These are phyloP conservation scores for Sinelater perroti DNA, from an alignment of 2,888 invertebrate genomes.

Conservation along the genomic window DNA sequence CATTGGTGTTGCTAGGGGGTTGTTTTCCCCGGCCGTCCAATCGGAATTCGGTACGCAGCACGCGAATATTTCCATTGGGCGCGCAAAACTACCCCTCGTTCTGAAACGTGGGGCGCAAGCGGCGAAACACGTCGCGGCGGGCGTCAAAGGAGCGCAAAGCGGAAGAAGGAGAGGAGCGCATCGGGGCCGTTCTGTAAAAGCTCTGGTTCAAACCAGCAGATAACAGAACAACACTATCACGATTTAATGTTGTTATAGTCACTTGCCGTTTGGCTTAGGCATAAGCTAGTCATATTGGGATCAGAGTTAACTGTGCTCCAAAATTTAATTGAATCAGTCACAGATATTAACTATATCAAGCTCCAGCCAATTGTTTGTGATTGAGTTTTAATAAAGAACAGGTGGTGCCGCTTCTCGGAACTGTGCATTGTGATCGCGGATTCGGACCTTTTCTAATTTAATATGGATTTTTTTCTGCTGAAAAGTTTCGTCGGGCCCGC, in stretches of 20 bases:
- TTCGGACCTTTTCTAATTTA: slow-evolving; percentile 32
- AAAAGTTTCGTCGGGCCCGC: slow-evolving; percentile 14
- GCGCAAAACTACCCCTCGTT: slow-evolving; percentile 47
- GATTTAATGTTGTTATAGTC: slow-evolving; percentile 64
- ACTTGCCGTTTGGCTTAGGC: slow-evolving; percentile 63
- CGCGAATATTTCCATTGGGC: slow-evolving; percentile 54
- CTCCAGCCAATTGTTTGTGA: slow-evolving; percentile 58
- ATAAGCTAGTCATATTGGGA: slow-evolving; percentile 63
- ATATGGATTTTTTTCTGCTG: slow-evolving; percentile 32
- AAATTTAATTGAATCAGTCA: slow-evolving; percentile 63
- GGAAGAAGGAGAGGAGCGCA: slow-evolving; percentile 30
- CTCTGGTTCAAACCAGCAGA: slow-evolving; percentile 53
- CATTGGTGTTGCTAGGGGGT: slow-evolving; percentile 63
- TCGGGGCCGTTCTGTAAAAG: slow-evolving; percentile 33
- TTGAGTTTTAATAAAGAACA: slow-evolving; percentile 49
- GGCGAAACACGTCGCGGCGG: slow-evolving; percentile 58
- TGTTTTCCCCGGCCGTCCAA: slow-evolving; percentile 58
- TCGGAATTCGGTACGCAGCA: slow-evolving; percentile 47
- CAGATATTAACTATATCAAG: slow-evolving; percentile 63
- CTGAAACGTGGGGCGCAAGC: slow-evolving; percentile 48
- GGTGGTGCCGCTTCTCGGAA: slow-evolving; percentile 32
- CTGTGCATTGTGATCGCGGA: slow-evolving; percentile 23
- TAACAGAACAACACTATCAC: slow-evolving; percentile 63
- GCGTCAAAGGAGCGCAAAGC: slow-evolving; percentile 57
- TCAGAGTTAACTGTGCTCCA: slow-evolving; percentile 60